Evolutionary conservation across 2,797 vertebrate genomes (phyloP), one percentile per base, ranked within the genome.

Genomic region (Garrulus glandarius): DNA sequence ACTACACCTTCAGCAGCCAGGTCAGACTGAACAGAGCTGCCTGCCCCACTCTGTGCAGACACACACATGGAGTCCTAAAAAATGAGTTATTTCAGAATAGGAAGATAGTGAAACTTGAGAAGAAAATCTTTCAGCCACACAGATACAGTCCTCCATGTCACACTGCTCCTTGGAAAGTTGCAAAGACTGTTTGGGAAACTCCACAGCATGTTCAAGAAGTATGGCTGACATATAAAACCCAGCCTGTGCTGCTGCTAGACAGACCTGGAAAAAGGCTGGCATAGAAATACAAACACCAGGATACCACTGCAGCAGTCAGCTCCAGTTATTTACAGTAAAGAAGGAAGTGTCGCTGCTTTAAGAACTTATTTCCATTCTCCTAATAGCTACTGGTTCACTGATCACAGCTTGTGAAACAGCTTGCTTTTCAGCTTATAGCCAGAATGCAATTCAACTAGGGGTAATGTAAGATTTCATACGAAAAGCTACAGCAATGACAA

Each of bases 331-430:
- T 75, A 67, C 7, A 55, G 55, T 24, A 69, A 77, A 65, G 44
- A 87, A 81, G 49, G 67, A 87, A 84, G 36, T 3, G 3, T 34
- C 49, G 29, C 10, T 82, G 21, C 90, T 92, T 72, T 70, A 79
- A 79, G 47, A 87, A 65, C 32, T 65, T 36, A 15, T 8, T 88
- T 72, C 44, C 34, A 36, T 60, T 68, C 68, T 68, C 72, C 65
- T 87, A 50, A 60, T 43, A 60, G 75, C 29, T 76, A 46, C 41
- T 6, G 9, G 52, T 69, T 89, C 71, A 71, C 53, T 85, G 60
- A 32, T 71, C 78, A 70, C 86, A 92, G 46, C 49, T 93, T 83
- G 89, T 41, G 39, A 69, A 92, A 87, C 83, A 95, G 78, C 70
- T 91, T 80, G 61, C 60, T 91, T 71, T 84, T 47, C 56, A 72